Evolutionary conservation across 1,140 invertebrate species (phyloP).

Genomic region (Drosophila orosa): DNA sequence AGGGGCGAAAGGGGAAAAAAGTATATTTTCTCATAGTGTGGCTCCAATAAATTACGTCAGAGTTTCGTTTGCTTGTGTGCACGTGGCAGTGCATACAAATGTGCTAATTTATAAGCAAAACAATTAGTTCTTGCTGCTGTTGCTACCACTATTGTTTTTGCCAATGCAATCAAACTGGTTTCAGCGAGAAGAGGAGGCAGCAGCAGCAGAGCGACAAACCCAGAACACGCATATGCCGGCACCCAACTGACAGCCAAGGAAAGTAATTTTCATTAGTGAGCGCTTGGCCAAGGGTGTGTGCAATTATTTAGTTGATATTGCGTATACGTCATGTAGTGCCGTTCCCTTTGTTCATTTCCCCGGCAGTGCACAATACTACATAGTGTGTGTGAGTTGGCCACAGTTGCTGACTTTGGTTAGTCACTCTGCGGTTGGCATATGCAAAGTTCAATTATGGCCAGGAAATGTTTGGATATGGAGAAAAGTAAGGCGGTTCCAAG

Average conservation of each 20-base stretch:
- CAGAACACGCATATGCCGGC: conserved; percentile 35
- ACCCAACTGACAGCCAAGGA: conserved; percentile 32
- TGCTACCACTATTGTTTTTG: conserved; percentile 31
- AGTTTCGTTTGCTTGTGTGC: conserved; percentile 33
- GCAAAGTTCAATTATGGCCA: conserved; percentile 38
- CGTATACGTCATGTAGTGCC: conserved; percentile 68
- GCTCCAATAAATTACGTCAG: conserved; percentile 74
- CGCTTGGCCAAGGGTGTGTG: conserved; percentile 47
- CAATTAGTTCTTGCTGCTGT: conserved; percentile 63
- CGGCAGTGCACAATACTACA: conserved; percentile 7
- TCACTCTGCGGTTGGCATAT: conserved; percentile 35
- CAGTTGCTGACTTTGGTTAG: conserved; percentile 24
- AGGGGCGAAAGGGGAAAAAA: background rate
- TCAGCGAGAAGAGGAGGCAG: conserved; percentile 16
- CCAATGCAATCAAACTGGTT: conserved; percentile 65
- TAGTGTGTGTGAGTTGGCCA: conserved; percentile 9
- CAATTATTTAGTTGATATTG: conserved; percentile 69
- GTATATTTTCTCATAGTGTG: conserved; percentile 26
- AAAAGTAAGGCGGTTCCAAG: background rate
- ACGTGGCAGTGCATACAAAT: conserved; percentile 74
- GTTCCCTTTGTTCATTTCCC: conserved; percentile 41
- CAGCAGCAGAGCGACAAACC: conserved; percentile 24
- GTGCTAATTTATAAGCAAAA: conserved; percentile 81
- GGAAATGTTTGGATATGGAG: conserved; percentile 7
- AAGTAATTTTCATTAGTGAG: conserved; percentile 78